Conservation (phyloP, 2,113 vertebrate genomes). For the Melanostigma gelatinosum region DNA sequence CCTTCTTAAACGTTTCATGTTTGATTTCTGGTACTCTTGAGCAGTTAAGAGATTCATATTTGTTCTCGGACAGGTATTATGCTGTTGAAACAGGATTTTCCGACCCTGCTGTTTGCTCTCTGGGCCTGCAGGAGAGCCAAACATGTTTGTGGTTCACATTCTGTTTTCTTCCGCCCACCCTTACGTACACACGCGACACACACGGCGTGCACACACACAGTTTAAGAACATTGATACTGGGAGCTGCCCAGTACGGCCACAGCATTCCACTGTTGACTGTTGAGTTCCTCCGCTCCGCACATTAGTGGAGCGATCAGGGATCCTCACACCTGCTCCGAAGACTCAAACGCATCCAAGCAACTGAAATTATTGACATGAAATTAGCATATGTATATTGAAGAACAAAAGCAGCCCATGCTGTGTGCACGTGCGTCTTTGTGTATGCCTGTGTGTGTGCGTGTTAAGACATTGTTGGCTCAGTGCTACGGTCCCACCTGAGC, state of each 20-base stretch:
- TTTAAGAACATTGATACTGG: conserved; percentile 48
- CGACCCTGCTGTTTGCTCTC: conserved; percentile 8
- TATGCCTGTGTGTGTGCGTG: conserved; percentile 26
- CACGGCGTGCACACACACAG: conserved; percentile 2
- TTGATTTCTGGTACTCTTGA: conserved; percentile 12
- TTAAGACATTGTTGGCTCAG: conserved; percentile 48
- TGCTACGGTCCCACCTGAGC: conserved; percentile 69
- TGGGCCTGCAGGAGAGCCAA: conserved; percentile 8
- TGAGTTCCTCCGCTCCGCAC: background rate
- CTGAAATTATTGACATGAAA: conserved; percentile 40
- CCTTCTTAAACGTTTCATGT: background rate
- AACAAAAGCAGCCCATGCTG: conserved; percentile 27
- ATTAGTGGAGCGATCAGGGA: conserved; percentile 9
- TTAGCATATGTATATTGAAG: conserved; percentile 62
- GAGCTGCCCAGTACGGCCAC: conserved; percentile 51
- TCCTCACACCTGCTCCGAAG: conserved; percentile 57
- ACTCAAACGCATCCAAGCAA: conserved; percentile 42
- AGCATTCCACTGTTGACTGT: conserved; percentile 34
- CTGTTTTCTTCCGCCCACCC: conserved; percentile 17
- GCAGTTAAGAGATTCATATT: conserved; percentile 41
- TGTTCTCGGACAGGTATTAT: conserved; percentile 27
- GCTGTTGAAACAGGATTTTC: conserved; percentile 25
- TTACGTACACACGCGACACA: conserved; percentile 33
- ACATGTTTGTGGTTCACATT: conserved; percentile 40
- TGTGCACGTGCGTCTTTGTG: background rate